Evolutionary conservation across 2,797 vertebrate genomes (phyloP).

Genomic region (Anabacerthia variegaticeps): DNA sequence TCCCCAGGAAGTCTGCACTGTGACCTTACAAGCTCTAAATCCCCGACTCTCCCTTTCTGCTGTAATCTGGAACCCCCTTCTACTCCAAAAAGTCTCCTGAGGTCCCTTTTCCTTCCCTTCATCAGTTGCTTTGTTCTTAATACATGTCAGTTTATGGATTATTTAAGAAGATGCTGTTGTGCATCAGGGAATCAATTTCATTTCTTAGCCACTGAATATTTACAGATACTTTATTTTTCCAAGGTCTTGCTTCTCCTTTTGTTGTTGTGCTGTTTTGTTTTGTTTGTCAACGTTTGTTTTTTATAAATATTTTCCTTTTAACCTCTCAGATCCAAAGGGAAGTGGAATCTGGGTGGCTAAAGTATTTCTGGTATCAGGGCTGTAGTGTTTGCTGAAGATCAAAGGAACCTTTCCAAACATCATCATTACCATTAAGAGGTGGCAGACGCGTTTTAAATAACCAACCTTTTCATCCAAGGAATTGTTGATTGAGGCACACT

Average conservation of each 20-base stretch:
- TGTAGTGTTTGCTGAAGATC: conserved; percentile 10
- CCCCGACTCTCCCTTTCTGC: neutral
- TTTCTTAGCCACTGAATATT: neutral
- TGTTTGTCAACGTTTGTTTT: neutral
- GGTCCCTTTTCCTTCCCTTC: neutral
- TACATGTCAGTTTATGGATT: neutral
- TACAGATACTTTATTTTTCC: neutral
- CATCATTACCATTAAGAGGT: neutral
- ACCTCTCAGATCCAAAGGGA: neutral
- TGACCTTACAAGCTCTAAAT: neutral
- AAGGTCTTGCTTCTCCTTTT: neutral
- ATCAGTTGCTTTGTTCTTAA: neutral
- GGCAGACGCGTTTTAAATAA: neutral
- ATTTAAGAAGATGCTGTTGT: neutral
- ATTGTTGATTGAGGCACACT: neutral
- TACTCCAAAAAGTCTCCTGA: neutral
- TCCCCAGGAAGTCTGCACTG: neutral
- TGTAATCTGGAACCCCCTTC: neutral
- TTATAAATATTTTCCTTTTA: neutral
- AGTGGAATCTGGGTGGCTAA: neutral
- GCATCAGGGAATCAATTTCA: neutral
- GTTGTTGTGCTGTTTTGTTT: neutral
- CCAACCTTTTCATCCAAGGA: neutral
- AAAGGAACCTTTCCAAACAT: conserved; percentile 15
- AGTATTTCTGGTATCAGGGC: neutral